Percentiles rank a stretch among this genome's conserved stretches.
Evolutionary conservation across 2,888 invertebrate genomes (phyloP).

Genomic region (Drosophila aldrichi): DNA sequence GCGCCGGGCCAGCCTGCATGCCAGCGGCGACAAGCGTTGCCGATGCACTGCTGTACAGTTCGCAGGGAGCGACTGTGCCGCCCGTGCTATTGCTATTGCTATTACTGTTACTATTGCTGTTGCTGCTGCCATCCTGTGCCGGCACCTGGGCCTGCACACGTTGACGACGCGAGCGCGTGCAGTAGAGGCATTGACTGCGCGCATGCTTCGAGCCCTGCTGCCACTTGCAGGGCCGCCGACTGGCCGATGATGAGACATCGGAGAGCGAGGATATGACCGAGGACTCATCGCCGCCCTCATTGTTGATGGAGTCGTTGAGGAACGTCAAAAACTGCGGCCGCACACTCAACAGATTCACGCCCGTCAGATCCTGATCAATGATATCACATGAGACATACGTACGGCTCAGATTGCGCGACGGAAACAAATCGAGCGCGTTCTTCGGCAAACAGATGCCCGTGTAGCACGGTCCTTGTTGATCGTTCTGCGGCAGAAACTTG

Average conservation of each 20-base stretch:
- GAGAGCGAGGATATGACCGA: conserved; percentile 85
- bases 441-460: conserved; percentile 85
- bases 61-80: conserved; percentile 55
- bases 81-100: conserved; percentile 5
- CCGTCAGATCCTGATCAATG: conserved; percentile 83
- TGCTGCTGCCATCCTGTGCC: conserved; percentile 25
- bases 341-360: conserved; percentile 79
- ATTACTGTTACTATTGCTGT: background rate
- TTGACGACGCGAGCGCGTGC: conserved; percentile 81
- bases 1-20: conserved; percentile 59
- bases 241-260: conserved; percentile 84
- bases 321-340: conserved; percentile 77
- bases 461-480: conserved; percentile 84
- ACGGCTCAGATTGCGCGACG: conserved; percentile 80
- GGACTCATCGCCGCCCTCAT: conserved; percentile 84
- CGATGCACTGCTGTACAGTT: conserved; percentile 69
- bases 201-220: conserved; percentile 81
- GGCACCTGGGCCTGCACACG: conserved; percentile 33
- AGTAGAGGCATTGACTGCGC: conserved; percentile 83
- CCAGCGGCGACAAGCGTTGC: conserved; percentile 71
- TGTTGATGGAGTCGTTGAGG: conserved; percentile 83
- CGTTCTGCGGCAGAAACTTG: conserved; percentile 83
- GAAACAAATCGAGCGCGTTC: conserved; percentile 84
- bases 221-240: conserved; percentile 83
- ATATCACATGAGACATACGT: conserved; percentile 85